Conservation (phyloP, 2,888 invertebrate species). For the Blomia tropicalis region DNA sequence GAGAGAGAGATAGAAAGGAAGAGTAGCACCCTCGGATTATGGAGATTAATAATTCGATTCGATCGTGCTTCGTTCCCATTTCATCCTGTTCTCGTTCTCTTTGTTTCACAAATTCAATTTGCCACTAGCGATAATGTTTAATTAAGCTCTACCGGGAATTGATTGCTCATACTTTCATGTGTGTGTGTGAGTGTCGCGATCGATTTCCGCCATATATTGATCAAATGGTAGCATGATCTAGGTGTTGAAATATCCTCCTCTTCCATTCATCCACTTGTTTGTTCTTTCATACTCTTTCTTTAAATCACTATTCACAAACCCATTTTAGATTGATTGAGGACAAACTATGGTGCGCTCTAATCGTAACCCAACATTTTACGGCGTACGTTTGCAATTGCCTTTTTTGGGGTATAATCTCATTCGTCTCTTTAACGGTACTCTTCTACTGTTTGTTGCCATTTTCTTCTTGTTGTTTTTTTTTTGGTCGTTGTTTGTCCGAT, state of each 20-base stretch:
- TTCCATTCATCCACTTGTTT: too few relatives aligned
- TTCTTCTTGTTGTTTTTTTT: neutral
- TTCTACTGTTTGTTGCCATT: neutral
- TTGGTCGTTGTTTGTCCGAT: neutral
- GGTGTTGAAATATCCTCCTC: too few relatives aligned
- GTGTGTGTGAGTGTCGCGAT: neutral
- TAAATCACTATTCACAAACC: too few relatives aligned
- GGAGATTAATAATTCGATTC: conserved; percentile 1
- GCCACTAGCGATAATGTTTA: neutral
- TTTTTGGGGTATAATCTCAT: neutral
- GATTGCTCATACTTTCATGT: conserved; percentile 3
- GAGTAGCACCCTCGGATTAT: neutral
- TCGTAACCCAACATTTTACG: too few relatives aligned
- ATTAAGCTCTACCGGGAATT: conserved; percentile 6
- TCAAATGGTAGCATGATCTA: neutral
- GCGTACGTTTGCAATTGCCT: too few relatives aligned
- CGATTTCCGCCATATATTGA: neutral
- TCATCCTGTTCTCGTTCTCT: neutral
- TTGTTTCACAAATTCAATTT: conserved; percentile 2
- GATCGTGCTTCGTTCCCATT: neutral
- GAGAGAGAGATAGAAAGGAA: too few relatives aligned
- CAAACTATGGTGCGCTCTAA: too few relatives aligned
- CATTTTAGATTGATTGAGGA: too few relatives aligned
- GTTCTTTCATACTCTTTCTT: neutral
- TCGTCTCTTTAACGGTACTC: neutral